These are phyloP conservation scores for Rhagonycha fulva DNA, from an alignment of 2,888 invertebrate genomes.

Conservation along the genomic window DNA sequence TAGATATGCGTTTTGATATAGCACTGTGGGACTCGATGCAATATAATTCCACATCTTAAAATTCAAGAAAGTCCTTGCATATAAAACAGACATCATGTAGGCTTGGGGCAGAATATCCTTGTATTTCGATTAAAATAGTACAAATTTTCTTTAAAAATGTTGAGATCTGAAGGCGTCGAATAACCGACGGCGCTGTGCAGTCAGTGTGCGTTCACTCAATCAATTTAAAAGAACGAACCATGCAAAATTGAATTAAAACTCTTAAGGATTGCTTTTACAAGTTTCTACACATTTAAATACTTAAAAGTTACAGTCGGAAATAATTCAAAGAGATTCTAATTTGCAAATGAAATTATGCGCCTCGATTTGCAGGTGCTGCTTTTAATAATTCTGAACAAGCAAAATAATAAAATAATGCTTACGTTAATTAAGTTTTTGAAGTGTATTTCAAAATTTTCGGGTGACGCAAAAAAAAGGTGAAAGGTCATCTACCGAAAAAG, in stretches of 20 bases:
- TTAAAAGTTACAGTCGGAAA: slow-evolving; percentile 25
- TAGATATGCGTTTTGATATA: slow-evolving; percentile 26
- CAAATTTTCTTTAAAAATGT: slow-evolving; percentile 8
- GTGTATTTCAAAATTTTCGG: not conserved
- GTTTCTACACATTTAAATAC: slow-evolving; percentile 36
- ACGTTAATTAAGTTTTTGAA: not conserved
- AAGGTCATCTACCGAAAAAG: not conserved
- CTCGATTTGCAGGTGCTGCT: slow-evolving; percentile 32
- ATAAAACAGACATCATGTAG: not conserved
- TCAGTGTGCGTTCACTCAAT: slow-evolving; percentile 12
- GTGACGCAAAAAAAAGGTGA: not conserved
- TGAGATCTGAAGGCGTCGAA: not conserved
- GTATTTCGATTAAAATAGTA: slow-evolving; percentile 14
- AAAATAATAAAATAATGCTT: not conserved
- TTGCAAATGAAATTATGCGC: slow-evolving; percentile 31
- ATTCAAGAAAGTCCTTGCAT: slow-evolving; percentile 11
- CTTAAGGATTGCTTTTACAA: slow-evolving; percentile 33
- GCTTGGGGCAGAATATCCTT: not conserved
- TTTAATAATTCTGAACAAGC: not conserved
- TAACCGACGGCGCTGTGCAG: slow-evolving; percentile 17
- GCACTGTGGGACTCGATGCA: slow-evolving; percentile 9
- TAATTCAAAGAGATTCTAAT: slow-evolving; percentile 33
- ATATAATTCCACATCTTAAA: slow-evolving; percentile 9
- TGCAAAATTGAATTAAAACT: slow-evolving; percentile 37
- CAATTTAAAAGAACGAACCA: slow-evolving; percentile 27